Conservation (phyloP, 2,797 vertebrate species). For the Labeo calbasu region DNA sequence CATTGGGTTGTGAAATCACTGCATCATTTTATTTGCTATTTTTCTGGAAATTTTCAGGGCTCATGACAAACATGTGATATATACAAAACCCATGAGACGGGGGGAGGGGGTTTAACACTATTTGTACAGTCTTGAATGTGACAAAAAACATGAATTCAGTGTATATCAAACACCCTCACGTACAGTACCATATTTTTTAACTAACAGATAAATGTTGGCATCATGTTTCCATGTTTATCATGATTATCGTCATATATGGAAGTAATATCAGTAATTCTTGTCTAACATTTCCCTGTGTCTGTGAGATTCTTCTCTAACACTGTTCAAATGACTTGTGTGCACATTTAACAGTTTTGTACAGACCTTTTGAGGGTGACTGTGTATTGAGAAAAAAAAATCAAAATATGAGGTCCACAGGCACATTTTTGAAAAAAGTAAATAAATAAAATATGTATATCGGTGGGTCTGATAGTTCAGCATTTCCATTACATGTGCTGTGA, state of each 20-base stretch:
- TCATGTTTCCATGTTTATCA: constrained; percentile 59
- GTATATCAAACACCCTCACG: constrained; percentile 28
- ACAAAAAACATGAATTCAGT: constrained; percentile 27
- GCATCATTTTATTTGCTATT: constrained; percentile 13
- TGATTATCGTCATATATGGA: constrained; percentile 59
- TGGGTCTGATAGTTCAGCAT: constrained; percentile 52
- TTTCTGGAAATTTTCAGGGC: constrained; percentile 5
- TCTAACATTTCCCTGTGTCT: constrained; percentile 62
- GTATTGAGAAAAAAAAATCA: constrained; percentile 63
- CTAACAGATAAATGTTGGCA: constrained; percentile 60
- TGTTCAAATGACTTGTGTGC: constrained; percentile 65
- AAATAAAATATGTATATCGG: constrained; percentile 60
- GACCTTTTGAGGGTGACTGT: constrained; percentile 66
- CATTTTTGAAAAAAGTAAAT: constrained; percentile 68
- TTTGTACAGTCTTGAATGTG: constrained; percentile 54
- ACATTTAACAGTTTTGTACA: constrained; percentile 62
- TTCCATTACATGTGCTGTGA: constrained; percentile 68
- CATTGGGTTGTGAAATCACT: constrained; percentile 31
- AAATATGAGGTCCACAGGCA: constrained; percentile 70
- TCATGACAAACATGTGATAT: constrained; percentile 15
- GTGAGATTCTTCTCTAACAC: constrained; percentile 57
- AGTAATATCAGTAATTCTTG: constrained; percentile 60
- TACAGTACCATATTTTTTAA: constrained; percentile 60
- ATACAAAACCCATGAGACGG: not conserved
- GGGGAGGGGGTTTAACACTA: not conserved